Evolutionary conservation across 2,888 invertebrate genomes (phyloP), one percentile per base, ranked within the genome.

Genomic region (Drosophila tanythrix): DNA sequence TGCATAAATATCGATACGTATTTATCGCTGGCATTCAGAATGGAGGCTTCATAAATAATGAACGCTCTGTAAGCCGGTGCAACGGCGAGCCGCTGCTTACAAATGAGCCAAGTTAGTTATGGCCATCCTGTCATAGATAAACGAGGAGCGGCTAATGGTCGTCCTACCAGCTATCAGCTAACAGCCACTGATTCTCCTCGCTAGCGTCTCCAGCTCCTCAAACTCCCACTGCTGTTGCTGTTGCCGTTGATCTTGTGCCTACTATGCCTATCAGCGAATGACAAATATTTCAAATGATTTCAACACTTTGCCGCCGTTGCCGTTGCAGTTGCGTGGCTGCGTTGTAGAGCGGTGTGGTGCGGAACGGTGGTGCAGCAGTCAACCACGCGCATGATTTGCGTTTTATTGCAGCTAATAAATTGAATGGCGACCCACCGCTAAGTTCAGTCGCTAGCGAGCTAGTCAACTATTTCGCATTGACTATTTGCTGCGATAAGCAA

Each of bases 241-340:
- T 38, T 40, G 57, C 43, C 43, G 40, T 35, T 35, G 62, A n/a
- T 18, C 29, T 50, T 29, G 48, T 46, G 36, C n/a, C 29, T 21
- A 25, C 43, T 21, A 8, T 27, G 70, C 35, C 83, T 88, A 89
- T 89, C 90, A 66, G 70, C 68, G 61, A 89, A 88, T 90, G 90
- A 90, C 87, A 88, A 90, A 90, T 89, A 89, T 90, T 89, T 90
- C 89, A 90, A 90, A 88, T 89, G 90, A 89, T 82, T 90, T 88
- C 87, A 88, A 88, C 90, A 90, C 87, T 88, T 90, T 90, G 87
- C 84, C 82, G 82, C 73, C 75, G 70, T 62, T 35, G 56, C 46
- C 36, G 18, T 36, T 36, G 61, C 57, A 43, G 46, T 46, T 31
- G 35, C 43, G 10, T 7, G 35, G 21, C 36, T 15, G 51, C 46